These are phyloP conservation scores for Macrosteles quadrilineatus DNA, from an alignment of 1,140 invertebrate genomes.

Conservation along the genomic window DNA sequence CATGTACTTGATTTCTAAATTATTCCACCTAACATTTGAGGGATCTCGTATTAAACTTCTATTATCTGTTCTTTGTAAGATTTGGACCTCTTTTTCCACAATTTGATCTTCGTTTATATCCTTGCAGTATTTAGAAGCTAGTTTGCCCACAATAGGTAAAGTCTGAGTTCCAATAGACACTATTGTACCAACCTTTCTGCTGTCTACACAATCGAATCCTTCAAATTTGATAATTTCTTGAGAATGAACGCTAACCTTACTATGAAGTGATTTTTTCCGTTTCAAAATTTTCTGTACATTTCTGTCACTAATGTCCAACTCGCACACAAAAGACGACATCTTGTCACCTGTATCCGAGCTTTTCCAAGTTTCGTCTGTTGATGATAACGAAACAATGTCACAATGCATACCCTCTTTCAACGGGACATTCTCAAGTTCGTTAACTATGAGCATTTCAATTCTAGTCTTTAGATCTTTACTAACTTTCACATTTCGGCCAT, in stretches of 20 bases:
- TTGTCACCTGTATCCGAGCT: background rate
- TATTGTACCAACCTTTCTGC: too few relatives aligned
- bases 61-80: too few relatives aligned
- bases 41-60: too few relatives aligned
- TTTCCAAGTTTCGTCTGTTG: background rate
- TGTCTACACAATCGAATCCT: too few relatives aligned
- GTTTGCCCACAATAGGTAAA: background rate
- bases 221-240: background rate
- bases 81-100: too few relatives aligned
- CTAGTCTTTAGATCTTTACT: conserved; percentile 14
- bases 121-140: too few relatives aligned
- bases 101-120: too few relatives aligned
- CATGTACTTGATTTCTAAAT: conserved; percentile 6
- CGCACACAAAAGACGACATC: conserved; percentile 28
- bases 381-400: background rate
- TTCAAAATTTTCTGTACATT: background rate
- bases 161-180: too few relatives aligned
- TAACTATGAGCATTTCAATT: conserved; percentile 10
- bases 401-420: conserved; percentile 22
- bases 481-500: background rate
- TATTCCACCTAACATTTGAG: background rate
- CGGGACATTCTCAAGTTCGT: conserved; percentile 20
- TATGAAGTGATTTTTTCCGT: background rate
- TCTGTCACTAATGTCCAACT: conserved; percentile 16
- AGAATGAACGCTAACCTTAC: background rate